phyloP scores from a whole-genome alignment of 1,140 invertebrate species.

The Caenorhabditis inopinata region DNA sequence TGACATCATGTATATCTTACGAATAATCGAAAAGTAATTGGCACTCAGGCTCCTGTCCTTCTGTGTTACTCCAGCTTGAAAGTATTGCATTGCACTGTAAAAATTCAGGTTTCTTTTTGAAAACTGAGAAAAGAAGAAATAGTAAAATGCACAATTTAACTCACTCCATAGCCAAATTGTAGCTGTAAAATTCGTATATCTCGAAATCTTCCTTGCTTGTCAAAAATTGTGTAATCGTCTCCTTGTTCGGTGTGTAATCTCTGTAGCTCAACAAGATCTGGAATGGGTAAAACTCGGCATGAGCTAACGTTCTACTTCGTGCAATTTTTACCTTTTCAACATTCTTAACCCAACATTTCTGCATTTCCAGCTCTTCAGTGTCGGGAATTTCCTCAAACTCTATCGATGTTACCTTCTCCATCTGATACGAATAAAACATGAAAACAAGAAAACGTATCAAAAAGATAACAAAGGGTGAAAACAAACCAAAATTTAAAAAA shows the following conservation, averaged over 20 bases:
- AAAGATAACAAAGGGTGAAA: no score
- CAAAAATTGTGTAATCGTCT: background rate
- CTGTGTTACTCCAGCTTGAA: constrained; percentile 8
- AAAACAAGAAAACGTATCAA: no score
- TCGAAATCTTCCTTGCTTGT: background rate
- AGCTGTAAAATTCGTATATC: background rate
- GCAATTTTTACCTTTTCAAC: no score
- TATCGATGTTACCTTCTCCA: no score
- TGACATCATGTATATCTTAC: background rate
- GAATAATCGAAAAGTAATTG: background rate
- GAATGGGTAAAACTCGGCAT: background rate
- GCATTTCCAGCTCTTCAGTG: no score
- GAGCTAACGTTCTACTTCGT: no score
- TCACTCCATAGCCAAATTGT: background rate
- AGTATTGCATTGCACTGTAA: background rate
- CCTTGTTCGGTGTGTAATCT: background rate
- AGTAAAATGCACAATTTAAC: background rate
- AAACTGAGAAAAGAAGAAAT: background rate
- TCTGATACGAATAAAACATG: no score
- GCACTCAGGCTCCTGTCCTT: background rate
- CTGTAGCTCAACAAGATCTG: background rate
- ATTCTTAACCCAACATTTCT: no score
- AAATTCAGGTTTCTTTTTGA: background rate
- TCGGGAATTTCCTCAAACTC: no score
- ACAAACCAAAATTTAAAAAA: no score